A percentile compares a stretch with the other conserved stretches of the same genome.
Evolutionary conservation across 2,113 vertebrate genomes (phyloP).

Genomic region (Triplophysa tibetana): DNA sequence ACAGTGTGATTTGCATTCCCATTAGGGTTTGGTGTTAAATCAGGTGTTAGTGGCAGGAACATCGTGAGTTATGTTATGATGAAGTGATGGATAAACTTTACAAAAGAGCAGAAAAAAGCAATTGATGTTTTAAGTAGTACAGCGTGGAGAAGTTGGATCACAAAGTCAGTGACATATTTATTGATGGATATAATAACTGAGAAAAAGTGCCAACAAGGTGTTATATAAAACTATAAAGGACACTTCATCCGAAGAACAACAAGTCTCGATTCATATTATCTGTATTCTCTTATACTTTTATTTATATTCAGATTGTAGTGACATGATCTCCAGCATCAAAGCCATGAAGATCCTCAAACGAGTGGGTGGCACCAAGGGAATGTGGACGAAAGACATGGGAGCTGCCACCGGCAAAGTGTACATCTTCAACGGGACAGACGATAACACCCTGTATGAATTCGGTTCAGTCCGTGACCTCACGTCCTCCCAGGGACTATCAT

Average conservation of each 20-base stretch:
- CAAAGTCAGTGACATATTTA: not conserved
- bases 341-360: conserved; percentile 97
- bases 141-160: not conserved
- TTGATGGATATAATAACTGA: not conserved
- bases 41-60: conserved; percentile 13
- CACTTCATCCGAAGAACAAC: not conserved
- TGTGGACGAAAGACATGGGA: conserved; percentile 88
- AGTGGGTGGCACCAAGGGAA: conserved; percentile 81
- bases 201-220: not conserved
- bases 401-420: conserved; percentile 82
- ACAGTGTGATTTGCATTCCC: conserved; percentile 3
- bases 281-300: not conserved
- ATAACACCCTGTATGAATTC: conserved; percentile 83
- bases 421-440: conserved; percentile 84
- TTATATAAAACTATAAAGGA: not conserved
- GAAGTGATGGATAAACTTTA: not conserved
- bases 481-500: conserved; percentile 78
- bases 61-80: not conserved
- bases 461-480: conserved; percentile 86
- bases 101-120: not conserved
- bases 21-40: conserved; percentile 18
- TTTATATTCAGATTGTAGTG: conserved; percentile 81
- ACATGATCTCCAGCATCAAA: conserved; percentile 89
- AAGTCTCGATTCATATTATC: too few species aligned
- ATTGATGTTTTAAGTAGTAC: not conserved